phyloP scores from a whole-genome alignment of 2,888 invertebrate species.

The Epirrita christyi region DNA sequence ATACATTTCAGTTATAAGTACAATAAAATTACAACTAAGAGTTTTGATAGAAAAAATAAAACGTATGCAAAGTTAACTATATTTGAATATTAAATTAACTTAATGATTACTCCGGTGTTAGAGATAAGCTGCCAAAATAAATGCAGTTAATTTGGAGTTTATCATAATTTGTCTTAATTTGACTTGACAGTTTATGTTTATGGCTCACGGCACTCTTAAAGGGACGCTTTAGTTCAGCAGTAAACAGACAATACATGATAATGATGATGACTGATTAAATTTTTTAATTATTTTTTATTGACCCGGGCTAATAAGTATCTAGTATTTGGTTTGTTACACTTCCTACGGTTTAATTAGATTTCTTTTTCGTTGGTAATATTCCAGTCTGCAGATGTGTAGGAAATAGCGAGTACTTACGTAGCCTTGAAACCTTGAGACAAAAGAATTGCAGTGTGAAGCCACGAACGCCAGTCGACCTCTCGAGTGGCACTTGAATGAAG shows the following conservation, averaged over 20 bases:
- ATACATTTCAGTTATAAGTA: no score
- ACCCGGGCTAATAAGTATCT: no score
- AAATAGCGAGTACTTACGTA: conserved; percentile 1
- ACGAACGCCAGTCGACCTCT: conserved; percentile 22
- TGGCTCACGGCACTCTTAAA: background rate
- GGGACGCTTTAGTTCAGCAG: no score
- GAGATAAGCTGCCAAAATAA: background rate
- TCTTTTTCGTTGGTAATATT: background rate
- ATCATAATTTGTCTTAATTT: conserved; percentile 13
- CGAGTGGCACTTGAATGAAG: conserved; percentile 22
- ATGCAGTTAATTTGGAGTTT: conserved; percentile 2
- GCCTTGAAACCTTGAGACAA: conserved; percentile 25
- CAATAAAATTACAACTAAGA: no score
- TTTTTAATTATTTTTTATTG: no score
- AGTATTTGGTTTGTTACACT: no score
- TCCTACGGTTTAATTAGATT: no score
- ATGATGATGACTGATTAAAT: no score
- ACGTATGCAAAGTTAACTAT: no score
- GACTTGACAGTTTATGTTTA: conserved; percentile 5
- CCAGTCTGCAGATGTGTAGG: background rate
- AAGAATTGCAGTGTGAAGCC: conserved; percentile 28
- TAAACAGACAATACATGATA: no score
- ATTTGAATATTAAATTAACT: no score
- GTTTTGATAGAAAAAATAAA: no score
- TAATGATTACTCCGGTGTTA: background rate